phyloP scores from a whole-genome alignment of 1,140 invertebrate genomes.

The Andrena cerasifolii region DNA sequence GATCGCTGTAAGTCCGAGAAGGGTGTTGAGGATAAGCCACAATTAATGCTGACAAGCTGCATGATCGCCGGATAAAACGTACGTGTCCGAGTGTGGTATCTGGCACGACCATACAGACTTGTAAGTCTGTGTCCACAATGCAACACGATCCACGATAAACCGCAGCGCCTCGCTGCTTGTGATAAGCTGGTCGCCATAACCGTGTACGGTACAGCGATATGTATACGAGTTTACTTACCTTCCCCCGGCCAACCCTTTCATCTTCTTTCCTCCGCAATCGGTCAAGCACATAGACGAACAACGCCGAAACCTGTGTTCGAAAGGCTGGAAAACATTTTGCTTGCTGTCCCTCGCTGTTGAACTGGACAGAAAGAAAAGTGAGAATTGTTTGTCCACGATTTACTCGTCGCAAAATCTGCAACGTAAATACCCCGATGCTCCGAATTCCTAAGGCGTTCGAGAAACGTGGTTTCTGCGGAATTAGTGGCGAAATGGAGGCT shows the following conservation, averaged over 20 bases:
- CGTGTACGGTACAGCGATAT: not conserved
- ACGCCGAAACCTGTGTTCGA: not conserved
- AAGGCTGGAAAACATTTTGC: not conserved
- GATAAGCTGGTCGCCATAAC: slow-evolving; percentile 5
- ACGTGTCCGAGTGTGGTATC: slow-evolving; percentile 2
- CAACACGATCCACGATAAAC: slow-evolving; percentile 16
- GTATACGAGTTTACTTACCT: not conserved
- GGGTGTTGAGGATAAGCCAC: not conserved
- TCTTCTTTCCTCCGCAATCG: not conserved
- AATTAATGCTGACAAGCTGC: not conserved
- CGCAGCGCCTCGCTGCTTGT: not conserved
- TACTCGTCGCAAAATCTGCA: too few relatives aligned
- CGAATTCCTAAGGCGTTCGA: too few relatives aligned
- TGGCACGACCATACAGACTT: not conserved
- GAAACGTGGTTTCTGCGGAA: too few relatives aligned
- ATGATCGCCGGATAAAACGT: not conserved
- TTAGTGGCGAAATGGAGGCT: too few relatives aligned
- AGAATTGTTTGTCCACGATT: too few relatives aligned
- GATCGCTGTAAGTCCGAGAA: not conserved
- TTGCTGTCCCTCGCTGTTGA: too few relatives aligned
- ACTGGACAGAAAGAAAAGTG: too few relatives aligned
- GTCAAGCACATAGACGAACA: not conserved
- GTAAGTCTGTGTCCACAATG: slow-evolving; percentile 15
- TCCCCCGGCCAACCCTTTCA: not conserved
- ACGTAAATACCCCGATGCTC: too few relatives aligned